Conservation (phyloP, 2,113 vertebrate genomes). For the Phrynocephalus versicolor region DNA sequence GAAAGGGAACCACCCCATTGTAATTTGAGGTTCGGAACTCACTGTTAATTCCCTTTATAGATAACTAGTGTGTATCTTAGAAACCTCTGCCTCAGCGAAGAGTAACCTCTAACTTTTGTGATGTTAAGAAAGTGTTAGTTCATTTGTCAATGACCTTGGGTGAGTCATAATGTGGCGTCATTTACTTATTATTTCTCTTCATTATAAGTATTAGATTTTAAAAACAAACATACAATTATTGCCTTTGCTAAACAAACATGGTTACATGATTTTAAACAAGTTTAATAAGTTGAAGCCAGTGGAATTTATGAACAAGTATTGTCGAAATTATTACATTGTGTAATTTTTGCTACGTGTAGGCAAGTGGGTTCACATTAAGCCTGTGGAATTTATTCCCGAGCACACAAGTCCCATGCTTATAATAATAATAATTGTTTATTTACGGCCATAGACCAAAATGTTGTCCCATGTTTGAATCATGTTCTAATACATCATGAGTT, state of each 20-base stretch:
- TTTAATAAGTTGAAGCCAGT: neutral
- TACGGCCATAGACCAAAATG: no score
- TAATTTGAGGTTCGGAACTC: fast-evolving
- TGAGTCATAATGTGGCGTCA: neutral
- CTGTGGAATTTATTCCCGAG: neutral
- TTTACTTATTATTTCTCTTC: neutral
- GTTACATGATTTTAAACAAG: neutral
- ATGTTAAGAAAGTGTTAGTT: neutral
- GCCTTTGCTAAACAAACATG: neutral
- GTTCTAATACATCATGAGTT: neutral
- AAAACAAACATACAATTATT: neutral
- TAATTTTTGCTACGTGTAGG: no score
- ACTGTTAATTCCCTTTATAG: fast-evolving
- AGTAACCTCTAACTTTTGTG: neutral
- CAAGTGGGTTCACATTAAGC: no score
- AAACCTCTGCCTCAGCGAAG: fast-evolving
- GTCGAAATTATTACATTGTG: no score
- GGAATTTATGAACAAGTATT: neutral
- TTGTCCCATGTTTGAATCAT: neutral
- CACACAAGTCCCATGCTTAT: no score
- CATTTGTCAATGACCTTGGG: neutral
- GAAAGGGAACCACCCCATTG: neutral
- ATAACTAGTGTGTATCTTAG: neutral
- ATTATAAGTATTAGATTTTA: neutral
- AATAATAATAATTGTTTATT: no score